Evolutionary conservation across 1,140 invertebrate species (phyloP).

Genomic region (Lordiphosa stackelbergi): DNA sequence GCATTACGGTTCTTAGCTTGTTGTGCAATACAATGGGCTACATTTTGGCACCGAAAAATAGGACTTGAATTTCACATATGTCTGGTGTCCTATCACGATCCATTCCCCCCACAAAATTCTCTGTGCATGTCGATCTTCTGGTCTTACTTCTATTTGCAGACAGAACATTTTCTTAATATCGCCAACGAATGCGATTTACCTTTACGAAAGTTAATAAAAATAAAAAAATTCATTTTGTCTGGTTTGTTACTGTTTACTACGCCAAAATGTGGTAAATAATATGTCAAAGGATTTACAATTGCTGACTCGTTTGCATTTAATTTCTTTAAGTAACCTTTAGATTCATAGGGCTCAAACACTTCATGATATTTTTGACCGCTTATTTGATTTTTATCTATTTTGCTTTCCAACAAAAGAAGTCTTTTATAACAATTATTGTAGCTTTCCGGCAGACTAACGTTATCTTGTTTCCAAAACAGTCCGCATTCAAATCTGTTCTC

Average conservation of each 20-base stretch:
- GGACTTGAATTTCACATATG: constrained; percentile 27
- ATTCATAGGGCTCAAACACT: constrained; percentile 1
- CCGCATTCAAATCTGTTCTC: constrained; percentile 8
- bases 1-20: constrained; percentile 55
- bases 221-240: constrained; percentile 5
- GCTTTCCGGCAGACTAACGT: constrained; percentile 6
- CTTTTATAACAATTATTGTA: constrained; percentile 5
- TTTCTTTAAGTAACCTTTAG: constrained; percentile 13
- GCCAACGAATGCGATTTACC: constrained; percentile 8
- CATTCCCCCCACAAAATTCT: constrained; percentile 14
- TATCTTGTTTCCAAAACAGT: constrained; percentile 13
- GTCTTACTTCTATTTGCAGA: constrained; percentile 17
- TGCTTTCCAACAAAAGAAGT: constrained; percentile 4
- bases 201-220: too few species aligned
- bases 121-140: constrained; percentile 6
- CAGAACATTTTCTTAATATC: constrained; percentile 23
- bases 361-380: constrained; percentile 5
- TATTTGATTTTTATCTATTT: constrained; percentile 6
- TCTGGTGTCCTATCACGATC: constrained; percentile 3
- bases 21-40: constrained; percentile 18
- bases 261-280: constrained; percentile 22
- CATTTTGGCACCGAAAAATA: constrained; percentile 26
- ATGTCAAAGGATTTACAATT: constrained; percentile 3
- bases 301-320: neutral
- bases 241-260: constrained; percentile 7